These are phyloP conservation scores for Argyrosomus regius DNA, from an alignment of 2,797 vertebrate species.

Conservation along the genomic window DNA sequence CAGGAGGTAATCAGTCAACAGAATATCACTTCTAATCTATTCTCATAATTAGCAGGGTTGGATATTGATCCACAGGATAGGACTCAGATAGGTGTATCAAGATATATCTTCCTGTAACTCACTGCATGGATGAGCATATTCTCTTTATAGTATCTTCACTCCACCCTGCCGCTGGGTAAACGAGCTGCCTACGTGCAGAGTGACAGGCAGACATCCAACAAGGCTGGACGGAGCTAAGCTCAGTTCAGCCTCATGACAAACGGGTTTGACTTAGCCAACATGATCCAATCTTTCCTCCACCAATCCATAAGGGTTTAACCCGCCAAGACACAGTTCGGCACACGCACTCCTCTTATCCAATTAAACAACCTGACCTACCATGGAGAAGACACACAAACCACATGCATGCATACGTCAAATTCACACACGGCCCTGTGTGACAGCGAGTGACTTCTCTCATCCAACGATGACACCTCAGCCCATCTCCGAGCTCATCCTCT, in stretches of 20 bases:
- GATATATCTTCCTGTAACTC: conserved; percentile 24
- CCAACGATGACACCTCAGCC: conserved; percentile 21
- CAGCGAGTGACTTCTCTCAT: conserved; percentile 15
- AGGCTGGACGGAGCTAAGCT: conserved; percentile 23
- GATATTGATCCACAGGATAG: conserved; percentile 1
- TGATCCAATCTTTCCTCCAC: conserved; percentile 61
- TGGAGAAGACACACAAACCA: conserved; percentile 18
- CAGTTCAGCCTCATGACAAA: conserved; percentile 49
- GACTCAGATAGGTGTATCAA: conserved; percentile 7
- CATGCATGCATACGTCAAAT: conserved; percentile 17
- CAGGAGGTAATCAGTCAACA: conserved; percentile 16
- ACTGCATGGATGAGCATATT: conserved; percentile 26
- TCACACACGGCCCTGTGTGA: conserved; percentile 7
- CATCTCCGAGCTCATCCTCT: conserved; percentile 52
- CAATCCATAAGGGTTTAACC: conserved; percentile 42
- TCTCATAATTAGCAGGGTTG: conserved; percentile 29
- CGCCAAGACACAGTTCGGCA: conserved; percentile 3
- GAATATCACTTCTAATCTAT: conserved; percentile 17
- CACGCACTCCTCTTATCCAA: conserved; percentile 58
- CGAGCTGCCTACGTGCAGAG: conserved; percentile 62
- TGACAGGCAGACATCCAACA: conserved; percentile 40
- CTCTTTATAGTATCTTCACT: conserved; percentile 20
- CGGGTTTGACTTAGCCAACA: conserved; percentile 64
- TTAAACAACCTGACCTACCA: conserved; percentile 57
- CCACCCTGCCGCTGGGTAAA: conserved; percentile 13